Evolutionary conservation across 2,888 invertebrate species (phyloP), one percentile per base, ranked within the genome.

Genomic region (Ennomos quercinarius): DNA sequence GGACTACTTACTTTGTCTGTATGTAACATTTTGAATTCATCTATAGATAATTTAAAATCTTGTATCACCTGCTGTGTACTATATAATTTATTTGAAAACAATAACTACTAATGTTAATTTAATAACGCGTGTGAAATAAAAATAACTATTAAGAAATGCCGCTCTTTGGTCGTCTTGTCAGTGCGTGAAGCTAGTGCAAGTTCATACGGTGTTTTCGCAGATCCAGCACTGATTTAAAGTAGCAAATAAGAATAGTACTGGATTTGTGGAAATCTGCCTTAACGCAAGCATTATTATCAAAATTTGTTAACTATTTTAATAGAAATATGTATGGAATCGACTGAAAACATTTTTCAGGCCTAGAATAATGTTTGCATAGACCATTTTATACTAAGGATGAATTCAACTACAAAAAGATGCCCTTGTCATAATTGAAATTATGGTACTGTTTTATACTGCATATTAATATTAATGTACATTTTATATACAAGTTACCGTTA

Each of bases 401-500:
- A 85, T 81, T 82, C 78, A 78, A 81, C 81, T 79, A 83, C 79
- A 86, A 84, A 52, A 83, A 79, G 76, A 87, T 84, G 81, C 81
- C 83, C 83, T 77, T 84, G 71, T 74, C 70, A 72, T 77, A 71
- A 73, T 71, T 75, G 70, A 74, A 78, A 80, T 84, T 76, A 86
- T 87, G 84, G 82, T 87, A 91, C 89, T 87, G 86, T 90, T 91
- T 91, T 90, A 90, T 90, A 91, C 84, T 74, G 74, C 74, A 75
- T 79, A 78, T 79, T 81, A 80, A 77, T 76, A 83, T 76, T 77
- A 86, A 74, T 90, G 89, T 90, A 90, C 86, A 88, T 89, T 91
- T 91, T 91, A 91, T 91, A 91, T 90, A 92, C 90, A 86, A 91
- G 91, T 92, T 91, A 92, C 91, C 91, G 81, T 85, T 90, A 90